Evolutionary conservation across 2,113 vertebrate species (phyloP).

Genomic region (Actinemys pallida): DNA sequence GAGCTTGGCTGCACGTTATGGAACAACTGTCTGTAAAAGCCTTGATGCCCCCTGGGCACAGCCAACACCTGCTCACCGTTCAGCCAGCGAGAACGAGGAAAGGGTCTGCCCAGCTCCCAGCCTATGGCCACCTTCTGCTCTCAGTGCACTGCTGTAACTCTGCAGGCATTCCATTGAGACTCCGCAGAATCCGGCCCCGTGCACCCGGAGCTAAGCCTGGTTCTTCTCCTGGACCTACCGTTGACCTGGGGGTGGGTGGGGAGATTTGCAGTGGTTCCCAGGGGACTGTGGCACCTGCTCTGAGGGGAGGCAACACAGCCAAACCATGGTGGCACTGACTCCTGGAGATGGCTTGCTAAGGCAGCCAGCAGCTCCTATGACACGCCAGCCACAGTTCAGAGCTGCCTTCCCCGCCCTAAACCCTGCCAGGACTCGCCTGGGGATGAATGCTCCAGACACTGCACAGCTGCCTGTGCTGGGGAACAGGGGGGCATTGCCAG

Average conservation of each 20-base stretch:
- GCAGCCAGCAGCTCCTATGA: too few species aligned
- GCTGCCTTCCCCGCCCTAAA: too few species aligned
- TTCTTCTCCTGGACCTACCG: background rate
- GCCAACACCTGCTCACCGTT: background rate
- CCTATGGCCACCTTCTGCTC: background rate
- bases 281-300: too few species aligned
- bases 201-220: background rate
- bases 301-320: background rate
- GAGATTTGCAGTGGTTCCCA: background rate
- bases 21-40: background rate
- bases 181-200: background rate
- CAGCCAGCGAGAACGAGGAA: rapidly evolving
- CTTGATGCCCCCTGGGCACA: background rate
- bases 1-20: background rate
- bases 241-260: background rate
- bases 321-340: background rate
- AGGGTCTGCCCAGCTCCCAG: rapidly evolving
- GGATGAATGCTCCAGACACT: too few species aligned
- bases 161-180: background rate
- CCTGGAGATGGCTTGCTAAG: too few species aligned
- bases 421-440: too few species aligned
- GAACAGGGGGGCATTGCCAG: too few species aligned
- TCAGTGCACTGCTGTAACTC: rapidly evolving
- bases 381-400: too few species aligned
- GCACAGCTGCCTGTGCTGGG: too few species aligned